These are phyloP conservation scores for Gastrophryne carolinensis DNA, from an alignment of 2,797 vertebrate species.

Conservation along the genomic window DNA sequence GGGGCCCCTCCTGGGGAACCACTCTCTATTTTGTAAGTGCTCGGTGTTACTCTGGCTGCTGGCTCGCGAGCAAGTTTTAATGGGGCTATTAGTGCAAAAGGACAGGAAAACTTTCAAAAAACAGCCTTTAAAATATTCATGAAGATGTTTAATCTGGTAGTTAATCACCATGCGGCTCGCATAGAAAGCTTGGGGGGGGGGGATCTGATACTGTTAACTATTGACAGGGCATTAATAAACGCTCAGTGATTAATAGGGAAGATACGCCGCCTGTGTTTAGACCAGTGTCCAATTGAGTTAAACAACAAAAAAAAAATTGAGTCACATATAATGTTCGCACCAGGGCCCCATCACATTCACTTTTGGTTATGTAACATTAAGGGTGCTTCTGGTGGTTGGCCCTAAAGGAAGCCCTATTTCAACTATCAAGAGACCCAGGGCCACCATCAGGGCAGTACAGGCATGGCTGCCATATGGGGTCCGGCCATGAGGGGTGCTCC, in stretches of 20 bases:
- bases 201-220: constrained; percentile 60
- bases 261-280: no score
- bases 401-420: no score
- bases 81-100: constrained; percentile 91
- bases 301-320: no score
- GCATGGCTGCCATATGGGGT: no score
- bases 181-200: constrained; percentile 60
- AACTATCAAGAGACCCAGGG: no score
- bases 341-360: no score
- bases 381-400: no score
- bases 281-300: no score
- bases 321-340: no score
- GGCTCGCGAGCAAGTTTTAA: constrained; percentile 90
- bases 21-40: constrained; percentile 77
- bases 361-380: no score
- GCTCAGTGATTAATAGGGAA: constrained; percentile 59
- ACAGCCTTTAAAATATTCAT: constrained; percentile 95
- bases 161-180: constrained; percentile 95
- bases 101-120: constrained; percentile 94
- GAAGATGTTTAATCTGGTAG: constrained; percentile 95
- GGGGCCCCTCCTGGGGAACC: constrained; percentile 71
- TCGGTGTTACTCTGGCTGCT: constrained; percentile 79
- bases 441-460: no score
- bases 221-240: constrained; percentile 70
- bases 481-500: no score